Conservation (phyloP, 2,113 vertebrate genomes). For the Dasyurus viverrinus region DNA sequence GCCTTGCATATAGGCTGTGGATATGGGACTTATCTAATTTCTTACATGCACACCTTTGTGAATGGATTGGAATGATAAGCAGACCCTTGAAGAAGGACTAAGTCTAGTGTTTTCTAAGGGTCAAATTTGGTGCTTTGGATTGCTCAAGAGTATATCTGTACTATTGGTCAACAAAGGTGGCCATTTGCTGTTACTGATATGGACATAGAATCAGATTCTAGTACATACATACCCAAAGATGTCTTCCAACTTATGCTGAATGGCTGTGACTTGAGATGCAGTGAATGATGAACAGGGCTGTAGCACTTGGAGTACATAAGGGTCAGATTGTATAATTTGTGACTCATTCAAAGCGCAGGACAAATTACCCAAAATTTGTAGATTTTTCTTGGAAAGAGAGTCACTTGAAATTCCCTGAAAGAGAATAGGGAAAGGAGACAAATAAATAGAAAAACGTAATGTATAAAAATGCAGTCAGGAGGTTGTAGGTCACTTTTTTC, state of each 20-base stretch:
- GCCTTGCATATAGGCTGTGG: background rate
- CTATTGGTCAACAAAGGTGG: background rate
- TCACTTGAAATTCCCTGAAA: conserved; percentile 27
- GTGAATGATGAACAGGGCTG: conserved; percentile 47
- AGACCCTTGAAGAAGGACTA: background rate
- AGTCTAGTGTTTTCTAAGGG: background rate
- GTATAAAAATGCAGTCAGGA: background rate
- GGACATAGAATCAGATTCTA: background rate
- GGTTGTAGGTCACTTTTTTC: background rate
- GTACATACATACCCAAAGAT: conserved; percentile 55
- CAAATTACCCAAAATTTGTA: conserved; percentile 46
- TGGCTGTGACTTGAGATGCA: conserved; percentile 28
- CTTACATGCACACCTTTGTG: background rate
- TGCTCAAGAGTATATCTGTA: background rate
- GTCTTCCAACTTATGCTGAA: conserved; percentile 23
- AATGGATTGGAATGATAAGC: background rate
- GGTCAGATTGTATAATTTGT: conserved; percentile 35
- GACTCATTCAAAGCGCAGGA: conserved; percentile 48
- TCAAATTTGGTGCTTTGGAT: background rate
- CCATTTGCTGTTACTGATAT: background rate
- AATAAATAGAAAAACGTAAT: background rate
- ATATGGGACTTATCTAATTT: background rate
- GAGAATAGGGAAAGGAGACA: background rate
- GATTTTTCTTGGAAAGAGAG: conserved; percentile 20
- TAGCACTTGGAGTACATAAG: conserved; percentile 38